Evolutionary conservation across 2,888 invertebrate genomes (phyloP), one percentile per base, ranked within the genome.

Genomic region (Odontocerum albicorne): DNA sequence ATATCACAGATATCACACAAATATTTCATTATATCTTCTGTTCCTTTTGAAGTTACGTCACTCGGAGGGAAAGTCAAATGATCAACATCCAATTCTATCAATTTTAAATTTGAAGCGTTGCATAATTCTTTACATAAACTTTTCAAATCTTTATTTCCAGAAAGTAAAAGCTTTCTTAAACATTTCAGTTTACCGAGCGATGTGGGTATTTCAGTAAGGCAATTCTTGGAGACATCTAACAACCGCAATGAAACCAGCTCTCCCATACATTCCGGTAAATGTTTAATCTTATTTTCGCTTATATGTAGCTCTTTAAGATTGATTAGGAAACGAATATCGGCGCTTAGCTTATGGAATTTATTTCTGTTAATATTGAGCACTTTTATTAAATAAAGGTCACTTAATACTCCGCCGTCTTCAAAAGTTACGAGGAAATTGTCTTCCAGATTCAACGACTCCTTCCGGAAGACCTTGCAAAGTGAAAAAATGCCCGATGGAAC

Each of bases 401-500:
- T 78, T 65, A 92, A 71, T 65, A 80, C 79, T 51, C 91, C 91
- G 61, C 89, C 90, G 65, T 84, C 84, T 59, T 80, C 80, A 36
- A 92, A 73, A 40, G 85, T 81, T 45, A 80, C 78, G 63, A 93
- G 72, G 63, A 79, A 80, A 70, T 92, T 93, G 64, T 80, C 77
- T 66, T 88, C 81, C 63, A 87, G 72, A 68, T 78, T 79, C 62
- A 90, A 70, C 57, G 75, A 72, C 66, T 88, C 85, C 73, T 92
- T 93, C 62, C 90, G 81, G 67, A 90, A 86, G 36, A 92, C 90
- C 72, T 87, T 86, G 70, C 92, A 91, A 55, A 90, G 73, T 20
- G 89, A 85, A 72, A 84, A 92, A 50, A 90, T 86, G 57, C 90
- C 90, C 56, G 85, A 76, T 32, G 92, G 92, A 49, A 92, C 83